Percentiles rank a stretch among this genome's conserved stretches.
Evolutionary conservation across 2,113 vertebrate genomes (phyloP).

Genomic region (Labeo rohita): DNA sequence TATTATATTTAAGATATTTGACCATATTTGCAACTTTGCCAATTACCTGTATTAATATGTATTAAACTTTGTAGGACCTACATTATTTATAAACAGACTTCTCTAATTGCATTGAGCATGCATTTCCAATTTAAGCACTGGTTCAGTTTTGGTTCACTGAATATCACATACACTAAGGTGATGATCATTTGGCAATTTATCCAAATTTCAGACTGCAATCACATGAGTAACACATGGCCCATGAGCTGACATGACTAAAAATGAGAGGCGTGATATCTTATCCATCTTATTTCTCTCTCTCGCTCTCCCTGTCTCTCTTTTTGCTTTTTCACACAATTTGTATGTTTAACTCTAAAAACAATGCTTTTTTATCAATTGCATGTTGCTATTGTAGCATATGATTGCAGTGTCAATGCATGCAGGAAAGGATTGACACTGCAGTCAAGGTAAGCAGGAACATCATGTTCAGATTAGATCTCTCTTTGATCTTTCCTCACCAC

Average conservation of each 20-base stretch:
- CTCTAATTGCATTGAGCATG: slow-evolving; percentile 17
- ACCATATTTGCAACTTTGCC: too few relatives aligned
- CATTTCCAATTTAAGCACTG: not conserved
- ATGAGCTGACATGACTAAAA: slow-evolving; percentile 36
- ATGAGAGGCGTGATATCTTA: slow-evolving; percentile 19
- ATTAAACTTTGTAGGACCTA: not conserved
- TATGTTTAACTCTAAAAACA: not conserved
- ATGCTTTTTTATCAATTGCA: not conserved
- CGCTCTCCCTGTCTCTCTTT: not conserved
- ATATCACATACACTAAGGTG: slow-evolving; percentile 16
- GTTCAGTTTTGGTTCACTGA: not conserved
- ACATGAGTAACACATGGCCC: slow-evolving; percentile 21
- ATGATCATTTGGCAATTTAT: slow-evolving; percentile 22
- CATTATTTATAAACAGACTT: slow-evolving; percentile 8
- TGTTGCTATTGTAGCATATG: not conserved
- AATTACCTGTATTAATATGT: not conserved
- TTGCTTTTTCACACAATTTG: not conserved
- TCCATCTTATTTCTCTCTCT: not conserved
- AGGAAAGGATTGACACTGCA: not conserved
- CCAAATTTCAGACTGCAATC: slow-evolving; percentile 3
- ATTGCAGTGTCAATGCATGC: not conserved
- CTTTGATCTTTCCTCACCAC: slow-evolving; percentile 11
- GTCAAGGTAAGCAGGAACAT: not conserved
- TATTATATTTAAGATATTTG: too few relatives aligned
- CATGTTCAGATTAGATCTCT: slow-evolving; percentile 3